These are phyloP conservation scores for Macrocentrus cingulum DNA, from an alignment of 1,140 invertebrate species.

Conservation along the genomic window DNA sequence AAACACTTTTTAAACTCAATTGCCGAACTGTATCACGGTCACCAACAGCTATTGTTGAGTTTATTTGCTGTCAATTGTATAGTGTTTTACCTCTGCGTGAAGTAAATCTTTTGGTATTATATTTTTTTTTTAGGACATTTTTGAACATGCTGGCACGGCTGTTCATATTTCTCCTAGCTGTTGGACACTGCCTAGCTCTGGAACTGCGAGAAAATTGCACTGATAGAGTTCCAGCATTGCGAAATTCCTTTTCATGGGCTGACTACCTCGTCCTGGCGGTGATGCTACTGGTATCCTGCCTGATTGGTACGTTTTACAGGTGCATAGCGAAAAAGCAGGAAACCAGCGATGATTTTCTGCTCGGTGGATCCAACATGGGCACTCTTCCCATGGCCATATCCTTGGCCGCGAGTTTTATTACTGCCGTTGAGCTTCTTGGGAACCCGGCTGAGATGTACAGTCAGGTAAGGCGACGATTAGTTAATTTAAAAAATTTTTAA, in stretches of 20 bases:
- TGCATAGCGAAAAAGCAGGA: constrained; percentile 73
- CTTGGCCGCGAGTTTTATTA: constrained; percentile 75
- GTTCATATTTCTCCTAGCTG: constrained; percentile 44
- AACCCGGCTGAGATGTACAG: constrained; percentile 71
- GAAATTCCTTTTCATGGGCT: constrained; percentile 63
- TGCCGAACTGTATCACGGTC: no score
- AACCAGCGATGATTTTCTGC: constrained; percentile 74
- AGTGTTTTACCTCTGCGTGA: no score
- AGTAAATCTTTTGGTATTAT: background rate
- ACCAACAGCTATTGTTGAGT: no score
- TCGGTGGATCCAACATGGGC: constrained; percentile 74
- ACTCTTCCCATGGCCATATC: constrained; percentile 80
- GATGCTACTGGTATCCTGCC: constrained; percentile 73
- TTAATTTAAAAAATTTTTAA: background rate
- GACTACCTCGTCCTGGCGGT: constrained; percentile 72
- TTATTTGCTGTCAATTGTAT: no score
- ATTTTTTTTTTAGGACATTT: constrained; percentile 1
- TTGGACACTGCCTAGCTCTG: constrained; percentile 47
- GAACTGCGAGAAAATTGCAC: no score
- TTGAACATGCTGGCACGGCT: constrained; percentile 45
- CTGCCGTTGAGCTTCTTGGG: constrained; percentile 71
- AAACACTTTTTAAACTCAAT: no score
- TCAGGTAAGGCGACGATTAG: constrained; percentile 39
- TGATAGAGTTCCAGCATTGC: constrained; percentile 33
- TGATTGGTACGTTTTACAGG: constrained; percentile 81